A percentile compares a stretch with the other conserved stretches of the same genome.
Evolutionary conservation across 2,888 invertebrate genomes (phyloP).

Genomic region (Mechanitis messenoides): DNA sequence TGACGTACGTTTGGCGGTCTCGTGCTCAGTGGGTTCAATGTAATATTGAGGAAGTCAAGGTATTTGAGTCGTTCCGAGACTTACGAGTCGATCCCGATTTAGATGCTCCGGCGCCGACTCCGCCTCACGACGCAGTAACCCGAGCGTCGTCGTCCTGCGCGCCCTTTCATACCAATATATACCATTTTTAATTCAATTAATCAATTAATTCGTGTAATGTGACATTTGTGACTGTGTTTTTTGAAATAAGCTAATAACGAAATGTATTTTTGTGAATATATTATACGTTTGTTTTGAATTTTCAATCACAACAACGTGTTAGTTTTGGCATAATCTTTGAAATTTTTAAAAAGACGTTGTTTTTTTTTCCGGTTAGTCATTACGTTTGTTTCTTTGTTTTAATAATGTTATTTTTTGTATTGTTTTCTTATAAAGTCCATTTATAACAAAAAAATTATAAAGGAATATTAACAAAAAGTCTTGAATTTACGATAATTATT

Average conservation of each 20-base stretch:
- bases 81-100: conserved; percentile 75
- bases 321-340: no score
- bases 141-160: conserved; percentile 69
- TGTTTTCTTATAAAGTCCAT: no score
- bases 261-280: not conserved
- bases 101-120: conserved; percentile 72
- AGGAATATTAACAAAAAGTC: no score
- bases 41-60: conserved; percentile 78
- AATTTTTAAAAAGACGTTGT: no score
- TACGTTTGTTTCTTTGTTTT: no score
- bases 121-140: conserved; percentile 71
- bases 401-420: no score
- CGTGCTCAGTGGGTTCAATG: conserved; percentile 72
- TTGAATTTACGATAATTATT: no score
- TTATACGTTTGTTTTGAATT: conserved; percentile 14
- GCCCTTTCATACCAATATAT: conserved; percentile 56
- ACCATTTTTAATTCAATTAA: conserved; percentile 46
- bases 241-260: no score
- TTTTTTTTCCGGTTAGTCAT: no score
- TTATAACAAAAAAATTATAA: no score
- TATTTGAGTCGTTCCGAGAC: conserved; percentile 75
- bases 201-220: conserved; percentile 25
- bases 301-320: no score
- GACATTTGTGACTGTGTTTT: conserved; percentile 19
- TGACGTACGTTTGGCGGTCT: conserved; percentile 71